Base-by-base conservation (phyloP, 2,113 vertebrate species). In the Capra hircus region DNA sequence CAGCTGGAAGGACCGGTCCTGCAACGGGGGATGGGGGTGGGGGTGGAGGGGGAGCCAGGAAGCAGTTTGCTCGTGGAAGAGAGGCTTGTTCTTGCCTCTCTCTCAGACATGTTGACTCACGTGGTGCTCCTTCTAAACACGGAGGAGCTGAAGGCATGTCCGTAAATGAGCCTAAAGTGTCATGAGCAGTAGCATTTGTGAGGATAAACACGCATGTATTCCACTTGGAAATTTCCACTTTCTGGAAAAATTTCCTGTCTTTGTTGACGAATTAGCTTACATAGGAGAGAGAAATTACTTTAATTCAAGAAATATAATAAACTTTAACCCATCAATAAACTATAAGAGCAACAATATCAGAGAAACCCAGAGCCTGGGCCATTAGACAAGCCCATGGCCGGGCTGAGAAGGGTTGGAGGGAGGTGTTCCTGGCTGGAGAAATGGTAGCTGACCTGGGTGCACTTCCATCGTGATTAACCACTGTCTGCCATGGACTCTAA, bases 81-180 rank as follows among this genome's bases (percentile, higher is more conserved):
- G 81, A 55, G 50, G 28, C 9, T 19, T 36, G 21, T 9, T 9
- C 71, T 53, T 36, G 45, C 16, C 7, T 14, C 48, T 21, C 50
- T 15, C 2, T 81, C 74, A 36, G 36, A 8, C 23, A 3, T 15
- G 30, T n/a, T 27, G 33, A 4, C 33, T 14, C 28, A 13, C 28
- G 5, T 27, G 28, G 8, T 13, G 14, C 50, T n/a, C n/a, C 62
- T 67, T 55, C 36, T 48, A 33, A 67, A 74, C 21, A 12, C 1
- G 21, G 17, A 25, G 30, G 13, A 14, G 13, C n/a, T 45, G 21
- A 19, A 12, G 33, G 4, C 50, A 2, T 3, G 14, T 16, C 43
- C 9, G 3, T 7, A 11, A 11, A 33, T 52, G 21, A 33, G 21
- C 4, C 3, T 11, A 15, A 33, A 25, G 9, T 0, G 2, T 8